phyloP scores from a whole-genome alignment of 2,888 invertebrate species.

The Epinotia bilunana region DNA sequence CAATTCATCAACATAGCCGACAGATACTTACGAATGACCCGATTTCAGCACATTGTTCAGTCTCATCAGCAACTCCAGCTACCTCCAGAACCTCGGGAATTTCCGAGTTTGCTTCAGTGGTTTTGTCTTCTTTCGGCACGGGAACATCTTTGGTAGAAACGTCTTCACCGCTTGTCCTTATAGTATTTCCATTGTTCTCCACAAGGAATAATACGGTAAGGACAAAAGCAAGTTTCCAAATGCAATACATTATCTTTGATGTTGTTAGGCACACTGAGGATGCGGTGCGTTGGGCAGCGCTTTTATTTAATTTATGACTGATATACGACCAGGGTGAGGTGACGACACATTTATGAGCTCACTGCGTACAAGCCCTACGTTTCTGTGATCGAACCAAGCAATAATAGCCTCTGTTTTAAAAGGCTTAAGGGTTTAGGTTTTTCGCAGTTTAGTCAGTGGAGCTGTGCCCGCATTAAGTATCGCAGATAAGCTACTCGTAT shows the following conservation, averaged over 20 bases:
- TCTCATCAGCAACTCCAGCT: slow-evolving; percentile 44
- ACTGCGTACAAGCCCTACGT: slow-evolving; percentile 39
- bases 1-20: too few relatives aligned
- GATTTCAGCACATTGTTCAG: slow-evolving; percentile 59
- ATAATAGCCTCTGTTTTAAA: slow-evolving; percentile 8
- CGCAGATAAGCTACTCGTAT: slow-evolving; percentile 30
- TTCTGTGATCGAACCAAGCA: slow-evolving; percentile 23
- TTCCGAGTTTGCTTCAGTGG: neutral
- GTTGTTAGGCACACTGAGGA: slow-evolving; percentile 29
- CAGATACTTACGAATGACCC: slow-evolving; percentile 71
- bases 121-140: slow-evolving; percentile 23
- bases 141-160: slow-evolving; percentile 47
- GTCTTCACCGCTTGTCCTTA: slow-evolving; percentile 51
- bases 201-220: slow-evolving; percentile 51
- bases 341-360: slow-evolving; percentile 46
- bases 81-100: slow-evolving; percentile 43
- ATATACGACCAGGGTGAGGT: slow-evolving; percentile 49
- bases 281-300: slow-evolving; percentile 14
- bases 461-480: slow-evolving; percentile 33
- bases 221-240: slow-evolving; percentile 30
- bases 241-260: slow-evolving; percentile 33
- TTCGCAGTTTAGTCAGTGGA: slow-evolving; percentile 7
- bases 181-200: slow-evolving; percentile 56
- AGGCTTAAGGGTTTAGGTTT: neutral
- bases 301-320: slow-evolving; percentile 37